These are phyloP conservation scores for Siniperca undulata DNA, from an alignment of 2,797 vertebrate genomes.

Conservation along the genomic window DNA sequence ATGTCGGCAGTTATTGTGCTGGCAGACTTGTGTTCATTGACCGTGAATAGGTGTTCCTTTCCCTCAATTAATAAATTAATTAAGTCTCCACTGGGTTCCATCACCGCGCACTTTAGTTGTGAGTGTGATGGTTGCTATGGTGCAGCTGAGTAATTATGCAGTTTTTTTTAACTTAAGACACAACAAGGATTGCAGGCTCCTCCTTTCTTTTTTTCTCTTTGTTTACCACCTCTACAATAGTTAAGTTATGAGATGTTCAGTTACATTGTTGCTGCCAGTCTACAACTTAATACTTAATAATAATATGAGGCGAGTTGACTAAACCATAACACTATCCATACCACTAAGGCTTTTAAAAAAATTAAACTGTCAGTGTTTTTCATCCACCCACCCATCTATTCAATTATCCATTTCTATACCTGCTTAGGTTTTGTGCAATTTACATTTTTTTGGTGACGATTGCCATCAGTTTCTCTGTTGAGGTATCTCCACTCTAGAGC, in stretches of 20 bases:
- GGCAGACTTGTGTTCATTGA: conserved; percentile 57
- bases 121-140: conserved; percentile 76
- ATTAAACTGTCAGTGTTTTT: not conserved
- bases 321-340: not conserved
- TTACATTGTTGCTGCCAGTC: not conserved
- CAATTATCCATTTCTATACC: not conserved
- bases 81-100: conserved; percentile 61
- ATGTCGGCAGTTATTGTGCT: conserved; percentile 62
- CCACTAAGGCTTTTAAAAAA: not conserved
- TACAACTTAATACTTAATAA: not conserved
- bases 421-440: not conserved
- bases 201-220: conserved; percentile 28
- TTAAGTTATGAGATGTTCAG: not conserved
- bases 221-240: not conserved
- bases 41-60: conserved; percentile 68
- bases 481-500: not conserved
- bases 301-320: not conserved
- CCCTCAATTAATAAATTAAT: conserved; percentile 72
- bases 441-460: not conserved
- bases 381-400: not conserved
- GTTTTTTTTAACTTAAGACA: conserved; percentile 51
- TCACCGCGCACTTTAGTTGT: conserved; percentile 49
- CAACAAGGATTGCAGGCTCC: conserved; percentile 46
- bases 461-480: not conserved
- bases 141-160: conserved; percentile 54